These are phyloP conservation scores for Ernsta delagoae DNA, from an alignment of 2,888 invertebrate genomes.

Conservation along the genomic window DNA sequence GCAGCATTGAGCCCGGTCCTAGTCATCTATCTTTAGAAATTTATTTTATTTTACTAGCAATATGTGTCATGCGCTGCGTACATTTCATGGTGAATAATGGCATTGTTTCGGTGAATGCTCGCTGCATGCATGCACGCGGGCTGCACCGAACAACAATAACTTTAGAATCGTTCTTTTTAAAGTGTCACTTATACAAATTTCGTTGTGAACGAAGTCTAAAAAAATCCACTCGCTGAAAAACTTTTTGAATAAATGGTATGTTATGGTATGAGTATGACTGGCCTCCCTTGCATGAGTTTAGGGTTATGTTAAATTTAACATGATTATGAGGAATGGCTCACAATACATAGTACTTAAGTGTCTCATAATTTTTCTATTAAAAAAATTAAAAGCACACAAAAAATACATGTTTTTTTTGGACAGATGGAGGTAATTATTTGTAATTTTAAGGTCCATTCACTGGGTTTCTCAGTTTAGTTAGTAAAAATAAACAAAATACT, in stretches of 20 bases:
- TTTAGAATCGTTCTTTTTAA: conserved; percentile 31
- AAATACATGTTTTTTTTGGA: too few species aligned
- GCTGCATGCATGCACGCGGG: conserved; percentile 32
- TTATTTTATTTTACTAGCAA: conserved; percentile 36
- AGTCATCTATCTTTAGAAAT: conserved; percentile 35
- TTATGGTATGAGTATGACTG: too few species aligned
- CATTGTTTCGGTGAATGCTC: conserved; percentile 32
- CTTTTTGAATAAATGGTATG: not conserved
- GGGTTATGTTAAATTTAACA: not conserved
- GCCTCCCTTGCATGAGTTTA: not conserved
- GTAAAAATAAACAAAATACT: too few species aligned
- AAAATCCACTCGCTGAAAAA: not conserved
- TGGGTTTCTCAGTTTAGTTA: too few species aligned
- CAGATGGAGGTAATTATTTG: too few species aligned
- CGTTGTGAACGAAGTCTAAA: not conserved
- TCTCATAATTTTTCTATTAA: too few species aligned
- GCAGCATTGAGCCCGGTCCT: conserved; percentile 15
- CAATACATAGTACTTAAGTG: too few species aligned
- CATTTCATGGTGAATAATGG: conserved; percentile 37
- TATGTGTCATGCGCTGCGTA: conserved; percentile 35
- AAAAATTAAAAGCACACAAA: too few species aligned
- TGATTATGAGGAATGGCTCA: too few species aligned
- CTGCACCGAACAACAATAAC: conserved; percentile 33
- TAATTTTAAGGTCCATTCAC: not conserved
- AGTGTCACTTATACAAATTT: conserved; percentile 16